Percentiles rank a stretch among this genome's conserved stretches.
Conservation (phyloP, 1,140 invertebrate species). For the Hermetia illucens region DNA sequence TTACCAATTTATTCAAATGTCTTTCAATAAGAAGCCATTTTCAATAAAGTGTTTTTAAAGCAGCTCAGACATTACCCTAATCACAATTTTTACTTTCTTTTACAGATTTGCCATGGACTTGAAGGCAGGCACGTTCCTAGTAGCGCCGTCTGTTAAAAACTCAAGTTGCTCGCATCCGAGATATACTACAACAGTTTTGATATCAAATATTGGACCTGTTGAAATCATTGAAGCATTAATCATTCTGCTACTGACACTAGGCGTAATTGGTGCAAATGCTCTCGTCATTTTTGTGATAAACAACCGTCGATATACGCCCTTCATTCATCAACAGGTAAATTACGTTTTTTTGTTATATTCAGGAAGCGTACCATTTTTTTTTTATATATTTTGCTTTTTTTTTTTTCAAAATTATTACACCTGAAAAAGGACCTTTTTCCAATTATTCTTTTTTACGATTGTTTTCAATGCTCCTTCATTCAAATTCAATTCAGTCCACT, state of each 20-base stretch:
- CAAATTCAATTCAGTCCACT: neutral
- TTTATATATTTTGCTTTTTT: too few relatives aligned
- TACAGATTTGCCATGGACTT: constrained; percentile 23
- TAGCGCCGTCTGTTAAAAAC: constrained; percentile 61
- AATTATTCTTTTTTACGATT: neutral
- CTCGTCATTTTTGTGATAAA: constrained; percentile 71
- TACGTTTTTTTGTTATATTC: too few relatives aligned
- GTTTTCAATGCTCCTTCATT: neutral
- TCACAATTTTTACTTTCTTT: constrained; percentile 3
- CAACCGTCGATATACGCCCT: constrained; percentile 62
- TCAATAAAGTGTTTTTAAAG: too few relatives aligned
- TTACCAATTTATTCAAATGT: too few relatives aligned
- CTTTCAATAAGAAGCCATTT: too few relatives aligned
- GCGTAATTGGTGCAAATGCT: constrained; percentile 60
- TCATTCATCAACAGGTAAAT: constrained; percentile 68
- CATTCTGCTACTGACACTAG: constrained; percentile 55
- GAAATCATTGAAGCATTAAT: constrained; percentile 59
- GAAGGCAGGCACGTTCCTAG: constrained; percentile 40
- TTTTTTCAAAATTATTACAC: neutral
- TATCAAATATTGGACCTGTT: constrained; percentile 44
- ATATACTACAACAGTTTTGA: constrained; percentile 39
- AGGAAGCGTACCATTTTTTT: too few relatives aligned
- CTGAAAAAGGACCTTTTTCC: neutral
- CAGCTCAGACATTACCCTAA: neutral
- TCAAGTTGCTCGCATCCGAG: constrained; percentile 60